Evolutionary conservation across 1,140 invertebrate genomes (phyloP), one percentile per base, ranked within the genome.

Genomic region (Drosophila azteca): DNA sequence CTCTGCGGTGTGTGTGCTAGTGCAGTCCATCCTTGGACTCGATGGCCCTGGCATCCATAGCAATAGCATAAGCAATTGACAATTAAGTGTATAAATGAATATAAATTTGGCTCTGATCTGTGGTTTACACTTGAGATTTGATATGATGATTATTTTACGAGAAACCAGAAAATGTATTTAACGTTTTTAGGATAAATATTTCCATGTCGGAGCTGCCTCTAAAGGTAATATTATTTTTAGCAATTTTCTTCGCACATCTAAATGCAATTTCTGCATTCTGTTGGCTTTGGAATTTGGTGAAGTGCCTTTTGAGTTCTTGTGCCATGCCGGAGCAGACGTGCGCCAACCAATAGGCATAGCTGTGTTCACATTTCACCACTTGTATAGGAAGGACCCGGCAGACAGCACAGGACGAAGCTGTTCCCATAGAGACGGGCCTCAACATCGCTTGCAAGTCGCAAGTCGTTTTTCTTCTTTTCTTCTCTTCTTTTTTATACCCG

Each of bases 221-320:
- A 11, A 26, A 29, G 64, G 2, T 49, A 55, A 68, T 53, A 49
- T 48, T 68, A 49, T 57, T 67, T 44, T 22, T 54, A 22, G 49
- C 63, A 39, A 54, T 54, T 69, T 20, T 43, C 66, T 26, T 69
- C 17, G 44, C 63, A 57, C 66, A 69, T 67, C 44, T 39, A 35
- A 68, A 69, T 68, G 63, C 66, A 69, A 69, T 69, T 69, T 67
- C 62, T n/a, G n/a, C n/a, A n/a, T 69, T 67, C 62, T 49, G 44
- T 68, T 6, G 3, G 43, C 5, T 53, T 66, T 46, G 41, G 61
- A 48, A 66, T 68, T 65, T 68, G 0, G 65, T 53, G 65, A 66
- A 62, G 54, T 68, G 61, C 39, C 22, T 29, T 26, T 29, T 4
- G 26, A 29, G 26, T 29, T 29, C 26, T 29, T 29, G 26, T 29